Evolutionary conservation across 2,888 invertebrate genomes (phyloP).

Genomic region (Drosophila kambysellisi): DNA sequence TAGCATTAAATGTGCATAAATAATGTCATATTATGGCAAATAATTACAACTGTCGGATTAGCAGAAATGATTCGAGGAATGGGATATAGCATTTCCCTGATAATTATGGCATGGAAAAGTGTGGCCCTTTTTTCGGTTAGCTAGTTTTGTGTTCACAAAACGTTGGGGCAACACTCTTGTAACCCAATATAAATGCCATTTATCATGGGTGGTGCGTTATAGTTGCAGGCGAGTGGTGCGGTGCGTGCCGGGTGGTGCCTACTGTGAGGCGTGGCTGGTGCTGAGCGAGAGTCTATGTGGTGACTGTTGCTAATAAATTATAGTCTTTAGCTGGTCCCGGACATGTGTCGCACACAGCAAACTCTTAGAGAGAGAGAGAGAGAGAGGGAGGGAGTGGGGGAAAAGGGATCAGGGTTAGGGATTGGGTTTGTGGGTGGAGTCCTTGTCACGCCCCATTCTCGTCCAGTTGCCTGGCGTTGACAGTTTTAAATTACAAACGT

Average conservation of each 20-base stretch:
- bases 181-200: constrained; percentile 80
- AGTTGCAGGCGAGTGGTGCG: not conserved
- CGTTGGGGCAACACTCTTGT: constrained; percentile 54
- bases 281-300: constrained; percentile 53
- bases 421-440: not conserved
- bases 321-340: constrained; percentile 56
- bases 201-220: constrained; percentile 61
- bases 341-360: constrained; percentile 64
- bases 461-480: constrained; percentile 63
- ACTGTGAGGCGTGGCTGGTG: constrained; percentile 44
- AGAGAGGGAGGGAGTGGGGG: not conserved
- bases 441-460: constrained; percentile 9
- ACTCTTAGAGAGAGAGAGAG: not conserved
- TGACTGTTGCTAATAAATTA: constrained; percentile 80
- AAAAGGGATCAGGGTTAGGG: not conserved
- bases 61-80: constrained; percentile 5
- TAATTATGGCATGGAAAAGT: constrained; percentile 61
- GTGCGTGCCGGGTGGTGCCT: constrained; percentile 3
- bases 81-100: constrained; percentile 10
- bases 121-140: constrained; percentile 13
- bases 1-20: constrained; percentile 74
- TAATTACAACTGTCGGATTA: constrained; percentile 76
- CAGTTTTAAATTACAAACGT: constrained; percentile 80
- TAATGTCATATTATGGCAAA: constrained; percentile 74
- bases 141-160: constrained; percentile 36